These are phyloP conservation scores for Zenarchopterus dispar DNA, from an alignment of 2,797 vertebrate genomes.

Conservation along the genomic window DNA sequence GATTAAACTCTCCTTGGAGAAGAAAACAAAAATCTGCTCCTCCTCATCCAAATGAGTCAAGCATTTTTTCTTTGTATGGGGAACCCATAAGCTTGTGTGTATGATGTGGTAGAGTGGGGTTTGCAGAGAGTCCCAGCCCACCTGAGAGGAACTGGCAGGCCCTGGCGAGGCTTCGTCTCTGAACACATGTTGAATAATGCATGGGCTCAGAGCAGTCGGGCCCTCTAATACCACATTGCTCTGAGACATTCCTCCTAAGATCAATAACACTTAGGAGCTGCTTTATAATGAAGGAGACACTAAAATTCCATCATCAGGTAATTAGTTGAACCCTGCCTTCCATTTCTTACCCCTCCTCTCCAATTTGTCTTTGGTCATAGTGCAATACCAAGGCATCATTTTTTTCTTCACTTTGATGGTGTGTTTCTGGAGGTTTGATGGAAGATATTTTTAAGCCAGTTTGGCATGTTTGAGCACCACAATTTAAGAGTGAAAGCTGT, in stretches of 20 bases:
- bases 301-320: conserved; percentile 83
- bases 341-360: conserved; percentile 49
- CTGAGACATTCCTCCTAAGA: conserved; percentile 83
- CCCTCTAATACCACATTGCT: conserved; percentile 86
- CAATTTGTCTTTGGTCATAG: conserved; percentile 31
- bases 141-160: conserved; percentile 78
- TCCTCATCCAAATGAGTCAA: conserved; percentile 22
- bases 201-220: conserved; percentile 84
- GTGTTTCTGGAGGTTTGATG: conserved; percentile 58
- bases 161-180: conserved; percentile 75
- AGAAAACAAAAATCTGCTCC: conserved; percentile 50
- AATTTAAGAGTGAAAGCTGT: conserved; percentile 19
- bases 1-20: conserved; percentile 65
- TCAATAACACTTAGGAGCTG: conserved; percentile 94
- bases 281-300: conserved; percentile 86
- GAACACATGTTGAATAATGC: conserved; percentile 90
- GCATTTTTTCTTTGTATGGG: conserved; percentile 3
- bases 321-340: conserved; percentile 75
- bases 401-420: conserved; percentile 52
- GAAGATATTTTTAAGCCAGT: conserved; percentile 54
- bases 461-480: conserved; percentile 36
- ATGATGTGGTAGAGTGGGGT: conserved; percentile 22
- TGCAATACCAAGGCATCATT: conserved; percentile 14
- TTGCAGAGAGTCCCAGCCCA: conserved; percentile 73
- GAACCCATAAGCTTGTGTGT: conserved; percentile 5